Evolutionary conservation across 1,140 invertebrate species (phyloP).

Genomic region (Philotrypesis tridentata): DNA sequence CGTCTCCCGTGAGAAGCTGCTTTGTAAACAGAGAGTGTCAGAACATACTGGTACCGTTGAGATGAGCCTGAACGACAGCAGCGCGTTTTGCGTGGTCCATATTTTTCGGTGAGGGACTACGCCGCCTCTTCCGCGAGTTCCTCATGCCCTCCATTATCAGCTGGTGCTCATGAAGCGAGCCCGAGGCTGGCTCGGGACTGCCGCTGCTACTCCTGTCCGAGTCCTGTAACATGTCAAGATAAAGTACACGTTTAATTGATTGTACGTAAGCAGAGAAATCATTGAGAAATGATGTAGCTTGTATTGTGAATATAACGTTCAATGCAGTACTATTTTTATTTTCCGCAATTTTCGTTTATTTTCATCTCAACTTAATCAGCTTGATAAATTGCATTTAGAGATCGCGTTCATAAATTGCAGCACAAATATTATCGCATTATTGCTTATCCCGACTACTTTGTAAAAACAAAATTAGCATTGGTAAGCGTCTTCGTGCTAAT

Average conservation of each 20-base stretch:
- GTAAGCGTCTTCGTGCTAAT: constrained; percentile 13
- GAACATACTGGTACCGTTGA: constrained; percentile 86
- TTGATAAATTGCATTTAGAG: too few species aligned
- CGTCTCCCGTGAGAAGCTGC: neutral
- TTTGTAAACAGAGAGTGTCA: constrained; percentile 32
- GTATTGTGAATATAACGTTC: too few species aligned
- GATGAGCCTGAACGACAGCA: constrained; percentile 73
- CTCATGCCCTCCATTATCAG: constrained; percentile 70
- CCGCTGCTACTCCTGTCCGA: constrained; percentile 81
- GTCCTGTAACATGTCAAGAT: constrained; percentile 74
- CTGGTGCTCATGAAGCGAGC: constrained; percentile 70
- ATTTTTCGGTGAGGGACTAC: constrained; percentile 68
- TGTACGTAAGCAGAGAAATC: too few species aligned
- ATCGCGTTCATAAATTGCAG: too few species aligned
- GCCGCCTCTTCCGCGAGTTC: constrained; percentile 66
- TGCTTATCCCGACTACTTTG: neutral
- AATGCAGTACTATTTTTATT: neutral
- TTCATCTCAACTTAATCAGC: too few species aligned
- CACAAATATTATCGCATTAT: too few species aligned
- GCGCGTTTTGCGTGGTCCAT: constrained; percentile 72
- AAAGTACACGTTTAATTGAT: neutral
- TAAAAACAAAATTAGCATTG: constrained; percentile 20
- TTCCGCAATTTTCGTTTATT: neutral
- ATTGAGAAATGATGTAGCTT: too few species aligned
- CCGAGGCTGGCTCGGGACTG: constrained; percentile 77